Evolutionary conservation across 2,888 invertebrate species (phyloP).

Genomic region (Luperina testacea): DNA sequence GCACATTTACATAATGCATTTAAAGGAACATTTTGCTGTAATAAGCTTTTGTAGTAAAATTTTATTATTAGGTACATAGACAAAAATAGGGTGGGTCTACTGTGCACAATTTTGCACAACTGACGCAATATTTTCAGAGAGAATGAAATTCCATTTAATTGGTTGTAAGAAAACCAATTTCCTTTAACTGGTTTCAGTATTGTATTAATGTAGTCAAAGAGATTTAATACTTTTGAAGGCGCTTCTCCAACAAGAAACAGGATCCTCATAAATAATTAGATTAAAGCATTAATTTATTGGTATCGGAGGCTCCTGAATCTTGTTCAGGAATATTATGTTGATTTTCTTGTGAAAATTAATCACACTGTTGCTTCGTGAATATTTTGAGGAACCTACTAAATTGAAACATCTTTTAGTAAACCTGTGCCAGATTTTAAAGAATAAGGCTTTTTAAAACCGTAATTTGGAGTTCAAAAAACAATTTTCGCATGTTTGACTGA

Average conservation of each 20-base stretch:
- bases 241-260: slow-evolving; percentile 26
- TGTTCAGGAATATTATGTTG: slow-evolving; percentile 16
- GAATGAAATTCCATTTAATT: neutral
- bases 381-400: neutral
- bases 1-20: slow-evolving; percentile 37
- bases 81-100: neutral
- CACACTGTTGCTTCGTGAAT: neutral
- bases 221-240: slow-evolving; percentile 36
- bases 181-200: slow-evolving; percentile 17
- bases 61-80: neutral
- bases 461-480: neutral
- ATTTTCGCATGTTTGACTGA: neutral
- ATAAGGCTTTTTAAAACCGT: neutral
- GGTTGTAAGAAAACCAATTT: slow-evolving; percentile 19
- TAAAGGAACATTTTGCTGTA: neutral
- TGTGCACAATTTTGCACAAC: too few relatives aligned
- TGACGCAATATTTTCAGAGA: neutral
- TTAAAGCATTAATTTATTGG: slow-evolving; percentile 49
- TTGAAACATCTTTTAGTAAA: neutral
- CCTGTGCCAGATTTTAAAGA: neutral
- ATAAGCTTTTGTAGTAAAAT: neutral
- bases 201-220: slow-evolving; percentile 26
- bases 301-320: slow-evolving; percentile 15
- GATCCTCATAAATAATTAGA: slow-evolving; percentile 49
- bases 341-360: slow-evolving; percentile 19